A percentile compares a stretch with the other conserved stretches of the same genome.
Evolutionary conservation across 1,140 invertebrate species (phyloP).

Genomic region (Heterodera schachtii): DNA sequence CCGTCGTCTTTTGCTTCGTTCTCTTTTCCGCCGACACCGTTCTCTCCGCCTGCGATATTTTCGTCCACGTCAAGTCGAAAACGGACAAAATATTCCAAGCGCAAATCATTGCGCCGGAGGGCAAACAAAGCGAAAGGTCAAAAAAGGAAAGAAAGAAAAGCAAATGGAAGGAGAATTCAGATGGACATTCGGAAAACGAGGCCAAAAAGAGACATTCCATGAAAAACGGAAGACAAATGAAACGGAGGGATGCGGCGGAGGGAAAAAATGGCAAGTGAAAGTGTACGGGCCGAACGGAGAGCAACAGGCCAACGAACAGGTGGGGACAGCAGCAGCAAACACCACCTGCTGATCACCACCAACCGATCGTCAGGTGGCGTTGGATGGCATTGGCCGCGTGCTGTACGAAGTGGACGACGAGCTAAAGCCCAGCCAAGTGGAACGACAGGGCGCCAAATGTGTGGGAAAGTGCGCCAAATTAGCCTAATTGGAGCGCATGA

Average conservation of each 20-base stretch:
- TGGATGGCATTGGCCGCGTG: constrained; percentile 53
- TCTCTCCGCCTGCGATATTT: constrained; percentile 4
- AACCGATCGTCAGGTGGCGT: constrained; percentile 22
- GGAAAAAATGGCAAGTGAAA: constrained; percentile 9
- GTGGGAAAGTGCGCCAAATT: constrained; percentile 47
- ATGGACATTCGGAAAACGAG: constrained; percentile 12
- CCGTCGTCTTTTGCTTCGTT: not conserved
- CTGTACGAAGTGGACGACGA: constrained; percentile 53
- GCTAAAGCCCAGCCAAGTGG: constrained; percentile 41
- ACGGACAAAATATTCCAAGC: constrained; percentile 6
- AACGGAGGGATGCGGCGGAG: constrained; percentile 2
- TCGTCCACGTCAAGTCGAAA: constrained; percentile 16
- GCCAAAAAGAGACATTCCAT: constrained; percentile 22
- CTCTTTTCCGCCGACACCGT: not conserved
- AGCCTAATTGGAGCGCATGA: not conserved
- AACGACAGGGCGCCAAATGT: constrained; percentile 55
- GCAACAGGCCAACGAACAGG: constrained; percentile 8
- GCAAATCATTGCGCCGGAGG: constrained; percentile 5
- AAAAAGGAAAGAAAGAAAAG: not conserved
- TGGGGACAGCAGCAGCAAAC: not conserved
- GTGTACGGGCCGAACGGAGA: constrained; percentile 8
- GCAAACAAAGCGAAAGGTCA: constrained; percentile 7
- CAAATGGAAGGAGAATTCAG: not conserved
- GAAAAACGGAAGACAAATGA: constrained; percentile 8
- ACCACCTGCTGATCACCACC: not conserved